Percentiles rank a stretch among this genome's conserved stretches.
phyloP scores from a whole-genome alignment of 2,113 vertebrate genomes.

The Stegastes partitus region DNA sequence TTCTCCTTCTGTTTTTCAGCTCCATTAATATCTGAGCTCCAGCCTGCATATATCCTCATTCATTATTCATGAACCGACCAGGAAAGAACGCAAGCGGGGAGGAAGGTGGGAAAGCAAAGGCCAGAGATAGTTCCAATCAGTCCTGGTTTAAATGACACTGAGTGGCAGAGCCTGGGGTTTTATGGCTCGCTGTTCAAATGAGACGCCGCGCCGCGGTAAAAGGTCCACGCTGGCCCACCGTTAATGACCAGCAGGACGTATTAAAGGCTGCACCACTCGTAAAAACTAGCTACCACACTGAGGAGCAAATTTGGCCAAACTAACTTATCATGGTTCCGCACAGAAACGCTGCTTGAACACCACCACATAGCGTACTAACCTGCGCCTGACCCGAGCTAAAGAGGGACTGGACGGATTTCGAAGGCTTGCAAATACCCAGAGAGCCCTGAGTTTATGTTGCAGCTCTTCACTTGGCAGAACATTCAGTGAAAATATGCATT shows the following conservation, averaged over 20 bases:
- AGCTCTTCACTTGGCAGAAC: not conserved
- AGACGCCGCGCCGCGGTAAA: constrained; percentile 89
- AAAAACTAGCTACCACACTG: constrained; percentile 70
- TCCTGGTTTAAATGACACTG: constrained; percentile 96
- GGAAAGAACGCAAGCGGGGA: constrained; percentile 79
- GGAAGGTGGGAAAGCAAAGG: constrained; percentile 89
- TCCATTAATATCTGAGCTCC: constrained; percentile 93
- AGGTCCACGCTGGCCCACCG: constrained; percentile 90
- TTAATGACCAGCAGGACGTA: constrained; percentile 95
- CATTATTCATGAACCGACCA: constrained; percentile 97
- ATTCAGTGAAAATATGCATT: not conserved
- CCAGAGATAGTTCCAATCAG: constrained; percentile 95
- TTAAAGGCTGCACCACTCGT: constrained; percentile 88
- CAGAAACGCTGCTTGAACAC: constrained; percentile 26
- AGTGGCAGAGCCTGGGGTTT: constrained; percentile 95
- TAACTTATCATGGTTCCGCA: constrained; percentile 48
- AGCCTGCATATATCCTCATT: constrained; percentile 92
- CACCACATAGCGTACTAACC: constrained; percentile 14
- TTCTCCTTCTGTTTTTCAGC: constrained; percentile 88
- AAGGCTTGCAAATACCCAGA: not conserved
- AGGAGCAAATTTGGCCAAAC: constrained; percentile 61
- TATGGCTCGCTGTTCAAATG: constrained; percentile 80
- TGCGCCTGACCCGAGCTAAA: constrained; percentile 29
- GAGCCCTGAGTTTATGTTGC: not conserved
- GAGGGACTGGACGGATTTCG: constrained; percentile 7